Evolutionary conservation across 2,888 invertebrate species (phyloP).

Genomic region (Cephus runcator): DNA sequence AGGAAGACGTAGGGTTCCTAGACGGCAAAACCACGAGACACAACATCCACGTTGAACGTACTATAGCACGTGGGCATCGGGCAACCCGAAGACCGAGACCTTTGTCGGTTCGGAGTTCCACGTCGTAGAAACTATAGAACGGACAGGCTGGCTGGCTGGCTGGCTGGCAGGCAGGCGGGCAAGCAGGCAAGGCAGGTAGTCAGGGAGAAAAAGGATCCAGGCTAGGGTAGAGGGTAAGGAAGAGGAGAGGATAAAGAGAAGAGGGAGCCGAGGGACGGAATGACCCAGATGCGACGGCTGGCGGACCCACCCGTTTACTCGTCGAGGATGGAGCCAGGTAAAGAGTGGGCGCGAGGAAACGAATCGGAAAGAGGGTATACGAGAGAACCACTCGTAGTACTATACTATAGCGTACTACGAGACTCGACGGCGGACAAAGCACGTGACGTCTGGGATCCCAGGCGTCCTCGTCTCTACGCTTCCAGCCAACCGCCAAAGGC

Average conservation of each 20-base stretch:
- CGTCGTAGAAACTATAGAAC: not conserved
- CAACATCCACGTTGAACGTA: not conserved
- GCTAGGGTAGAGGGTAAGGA: not conserved
- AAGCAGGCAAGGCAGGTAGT: not conserved
- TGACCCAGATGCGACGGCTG: conserved; percentile 43
- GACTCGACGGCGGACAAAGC: conserved; percentile 36
- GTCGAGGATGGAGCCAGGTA: conserved; percentile 14
- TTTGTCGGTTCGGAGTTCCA: conserved; percentile 26
- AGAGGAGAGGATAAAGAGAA: conserved; percentile 4
- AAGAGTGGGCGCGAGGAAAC: conserved; percentile 26
- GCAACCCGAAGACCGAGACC: conserved; percentile 27
- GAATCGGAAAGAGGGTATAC: conserved; percentile 18
- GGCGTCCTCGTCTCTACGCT: conserved; percentile 37
- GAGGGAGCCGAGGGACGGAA: conserved; percentile 26
- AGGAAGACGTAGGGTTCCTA: not conserved
- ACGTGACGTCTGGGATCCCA: conserved; percentile 50
- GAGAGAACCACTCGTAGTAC: conserved; percentile 8
- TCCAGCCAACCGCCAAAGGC: conserved; percentile 9
- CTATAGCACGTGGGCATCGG: conserved; percentile 14
- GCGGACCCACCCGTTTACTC: conserved; percentile 24
- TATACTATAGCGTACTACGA: conserved; percentile 6
- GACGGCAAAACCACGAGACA: not conserved
- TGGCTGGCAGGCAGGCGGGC: too few species aligned
- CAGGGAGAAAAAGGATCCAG: not conserved
- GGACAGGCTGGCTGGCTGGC: not conserved